These are phyloP conservation scores for Chitala chitala DNA, from an alignment of 2,113 vertebrate species.

Conservation along the genomic window DNA sequence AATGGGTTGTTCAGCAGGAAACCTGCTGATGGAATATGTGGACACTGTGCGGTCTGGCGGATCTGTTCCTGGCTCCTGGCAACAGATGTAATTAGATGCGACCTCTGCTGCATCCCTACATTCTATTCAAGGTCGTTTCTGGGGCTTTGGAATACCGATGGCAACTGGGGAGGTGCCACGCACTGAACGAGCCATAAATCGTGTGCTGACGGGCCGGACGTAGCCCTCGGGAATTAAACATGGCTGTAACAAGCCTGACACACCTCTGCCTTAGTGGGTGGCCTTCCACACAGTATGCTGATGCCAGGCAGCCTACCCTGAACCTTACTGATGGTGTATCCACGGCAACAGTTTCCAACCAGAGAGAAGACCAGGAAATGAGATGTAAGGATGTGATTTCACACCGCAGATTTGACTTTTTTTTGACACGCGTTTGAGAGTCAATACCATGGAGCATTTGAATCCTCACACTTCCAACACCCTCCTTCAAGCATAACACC, in stretches of 20 bases:
- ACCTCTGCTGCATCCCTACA: neutral
- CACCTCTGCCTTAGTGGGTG: neutral
- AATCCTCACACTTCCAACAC: constrained; percentile 40
- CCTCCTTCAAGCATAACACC: constrained; percentile 37
- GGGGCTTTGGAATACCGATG: constrained; percentile 24
- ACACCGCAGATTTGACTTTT: neutral
- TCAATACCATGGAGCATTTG: neutral
- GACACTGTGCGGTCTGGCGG: constrained; percentile 35
- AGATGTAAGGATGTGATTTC: constrained; percentile 12
- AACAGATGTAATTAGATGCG: constrained; percentile 41
- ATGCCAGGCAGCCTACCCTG: neutral
- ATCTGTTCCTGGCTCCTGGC: constrained; percentile 26
- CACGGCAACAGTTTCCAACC: constrained; percentile 15
- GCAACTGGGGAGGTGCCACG: neutral
- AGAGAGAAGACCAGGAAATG: neutral
- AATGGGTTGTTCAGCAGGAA: neutral
- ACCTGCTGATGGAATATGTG: neutral
- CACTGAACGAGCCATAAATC: constrained; percentile 36
- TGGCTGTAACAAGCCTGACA: constrained; percentile 27
- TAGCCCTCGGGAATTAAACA: constrained; percentile 53
- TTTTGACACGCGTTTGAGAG: constrained; percentile 47
- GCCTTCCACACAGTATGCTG: constrained; percentile 8
- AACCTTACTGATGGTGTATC: neutral
- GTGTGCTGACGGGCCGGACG: constrained; percentile 34
- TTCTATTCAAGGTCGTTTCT: constrained; percentile 23